phyloP scores from a whole-genome alignment of 2,113 vertebrate species.

The Caretta caretta region DNA sequence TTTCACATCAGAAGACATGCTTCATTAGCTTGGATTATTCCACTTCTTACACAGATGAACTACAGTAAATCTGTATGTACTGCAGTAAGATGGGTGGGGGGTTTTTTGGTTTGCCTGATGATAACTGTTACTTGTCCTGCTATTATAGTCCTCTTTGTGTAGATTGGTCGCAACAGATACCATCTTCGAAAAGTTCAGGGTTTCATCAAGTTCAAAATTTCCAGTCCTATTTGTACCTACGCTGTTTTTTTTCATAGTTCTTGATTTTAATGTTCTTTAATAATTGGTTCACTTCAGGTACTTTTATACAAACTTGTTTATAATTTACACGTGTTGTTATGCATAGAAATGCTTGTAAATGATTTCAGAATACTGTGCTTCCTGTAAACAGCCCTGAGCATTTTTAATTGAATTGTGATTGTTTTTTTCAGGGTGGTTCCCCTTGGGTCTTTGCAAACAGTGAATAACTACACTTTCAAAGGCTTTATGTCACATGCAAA shows the following conservation, averaged over 20 bases:
- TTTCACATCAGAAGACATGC: slow-evolving; percentile 45
- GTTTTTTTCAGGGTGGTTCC: slow-evolving; percentile 89
- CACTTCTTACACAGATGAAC: slow-evolving; percentile 42
- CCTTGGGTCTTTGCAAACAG: slow-evolving; percentile 85
- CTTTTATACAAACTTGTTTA: not conserved
- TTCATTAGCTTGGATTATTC: slow-evolving; percentile 69
- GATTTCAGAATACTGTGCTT: not conserved
- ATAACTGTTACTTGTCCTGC: slow-evolving; percentile 32
- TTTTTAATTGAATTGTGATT: slow-evolving; percentile 41
- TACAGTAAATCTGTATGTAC: slow-evolving; percentile 41
- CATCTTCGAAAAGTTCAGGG: slow-evolving; percentile 12
- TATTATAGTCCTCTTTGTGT: slow-evolving; percentile 32
- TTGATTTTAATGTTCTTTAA: not conserved
- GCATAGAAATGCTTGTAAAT: not conserved
- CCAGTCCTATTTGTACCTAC: not conserved
- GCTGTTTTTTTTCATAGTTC: not conserved
- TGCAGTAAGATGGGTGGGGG: not conserved
- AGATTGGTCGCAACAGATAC: slow-evolving; percentile 16
- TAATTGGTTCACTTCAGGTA: not conserved
- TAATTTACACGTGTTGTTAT: not conserved
- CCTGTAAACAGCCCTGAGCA: not conserved
- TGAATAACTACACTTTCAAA: slow-evolving; percentile 89
- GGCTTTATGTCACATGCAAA: slow-evolving; percentile 96
- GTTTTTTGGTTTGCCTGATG: slow-evolving; percentile 39
- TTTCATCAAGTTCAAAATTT: not conserved